phyloP scores from a whole-genome alignment of 1,140 invertebrate genomes.

The Pinna nobilis region DNA sequence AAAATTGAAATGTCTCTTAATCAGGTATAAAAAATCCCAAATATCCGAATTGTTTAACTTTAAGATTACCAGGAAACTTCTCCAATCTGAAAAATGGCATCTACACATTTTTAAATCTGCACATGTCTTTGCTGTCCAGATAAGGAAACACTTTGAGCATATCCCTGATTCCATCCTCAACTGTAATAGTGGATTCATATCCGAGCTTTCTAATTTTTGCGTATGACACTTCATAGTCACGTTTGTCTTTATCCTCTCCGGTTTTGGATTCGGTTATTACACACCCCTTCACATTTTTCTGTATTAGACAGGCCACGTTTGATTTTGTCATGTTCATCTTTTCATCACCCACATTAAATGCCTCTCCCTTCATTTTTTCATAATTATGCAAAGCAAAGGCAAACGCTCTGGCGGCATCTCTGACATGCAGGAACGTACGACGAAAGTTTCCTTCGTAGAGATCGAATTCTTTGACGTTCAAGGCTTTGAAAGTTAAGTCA shows the following conservation, averaged over 20 bases:
- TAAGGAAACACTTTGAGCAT: conserved; percentile 60
- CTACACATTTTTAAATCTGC: conserved; percentile 59
- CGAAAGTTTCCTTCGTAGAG: conserved; percentile 66
- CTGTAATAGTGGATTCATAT: conserved; percentile 51
- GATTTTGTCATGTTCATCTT: conserved; percentile 65
- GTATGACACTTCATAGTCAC: conserved; percentile 67
- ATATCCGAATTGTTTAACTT: too few species aligned
- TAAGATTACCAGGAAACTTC: too few species aligned
- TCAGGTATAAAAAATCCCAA: too few species aligned
- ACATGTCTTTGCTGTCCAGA: conserved; percentile 47
- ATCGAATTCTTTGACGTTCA: conserved; percentile 62
- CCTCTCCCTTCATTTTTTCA: conserved; percentile 60
- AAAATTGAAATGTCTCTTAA: too few species aligned
- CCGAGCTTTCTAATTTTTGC: conserved; percentile 58
- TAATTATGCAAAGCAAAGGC: conserved; percentile 60
- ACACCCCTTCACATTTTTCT: conserved; percentile 48
- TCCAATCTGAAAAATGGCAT: too few species aligned
- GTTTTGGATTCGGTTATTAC: conserved; percentile 47
- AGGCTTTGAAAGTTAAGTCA: conserved; percentile 64
- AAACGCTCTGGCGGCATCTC: conserved; percentile 64
- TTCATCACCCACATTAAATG: conserved; percentile 66
- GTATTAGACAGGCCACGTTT: conserved; percentile 56
- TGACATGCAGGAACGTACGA: conserved; percentile 66
- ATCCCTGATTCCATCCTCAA: conserved; percentile 55
- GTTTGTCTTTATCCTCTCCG: conserved; percentile 62